A percentile compares a stretch with the other conserved stretches of the same genome.
Evolutionary conservation across 2,797 vertebrate genomes (phyloP).

Genomic region (Enteromius treurensis): DNA sequence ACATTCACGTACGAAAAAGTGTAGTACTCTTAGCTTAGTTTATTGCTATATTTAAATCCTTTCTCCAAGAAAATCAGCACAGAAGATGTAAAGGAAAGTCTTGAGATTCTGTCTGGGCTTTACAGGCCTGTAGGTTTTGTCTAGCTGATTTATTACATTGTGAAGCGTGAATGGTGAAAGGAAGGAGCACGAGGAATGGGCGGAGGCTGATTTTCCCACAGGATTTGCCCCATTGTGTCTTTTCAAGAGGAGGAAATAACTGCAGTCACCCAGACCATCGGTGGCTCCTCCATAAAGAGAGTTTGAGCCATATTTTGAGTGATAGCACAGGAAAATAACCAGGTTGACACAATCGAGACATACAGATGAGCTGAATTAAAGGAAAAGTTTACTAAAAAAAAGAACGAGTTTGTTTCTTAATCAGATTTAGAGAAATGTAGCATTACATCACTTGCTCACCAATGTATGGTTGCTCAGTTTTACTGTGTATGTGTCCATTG

Average conservation of each 20-base stretch:
- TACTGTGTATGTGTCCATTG: too few relatives aligned
- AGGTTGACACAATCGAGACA: not conserved
- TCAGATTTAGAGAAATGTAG: not conserved
- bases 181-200: slow-evolving; percentile 28
- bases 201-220: slow-evolving; percentile 30
- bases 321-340: not conserved
- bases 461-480: not conserved
- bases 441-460: not conserved
- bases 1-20: not conserved
- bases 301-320: not conserved
- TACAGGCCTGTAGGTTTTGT: slow-evolving; percentile 13
- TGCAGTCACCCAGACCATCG: not conserved
- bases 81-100: not conserved
- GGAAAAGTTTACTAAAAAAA: not conserved
- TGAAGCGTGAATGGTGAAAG: slow-evolving; percentile 28
- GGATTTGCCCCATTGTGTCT: slow-evolving; percentile 33
- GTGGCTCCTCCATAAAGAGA: not conserved
- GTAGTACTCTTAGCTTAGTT: not conserved
- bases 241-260: slow-evolving; percentile 51
- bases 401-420: not conserved
- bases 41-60: not conserved
- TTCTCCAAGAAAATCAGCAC: not conserved
- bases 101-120: not conserved
- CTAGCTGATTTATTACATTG: slow-evolving; percentile 17
- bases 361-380: not conserved